phyloP scores from a whole-genome alignment of 53 echinoderm and acorn worm genomes.

The Stichopus horrens region DNA sequence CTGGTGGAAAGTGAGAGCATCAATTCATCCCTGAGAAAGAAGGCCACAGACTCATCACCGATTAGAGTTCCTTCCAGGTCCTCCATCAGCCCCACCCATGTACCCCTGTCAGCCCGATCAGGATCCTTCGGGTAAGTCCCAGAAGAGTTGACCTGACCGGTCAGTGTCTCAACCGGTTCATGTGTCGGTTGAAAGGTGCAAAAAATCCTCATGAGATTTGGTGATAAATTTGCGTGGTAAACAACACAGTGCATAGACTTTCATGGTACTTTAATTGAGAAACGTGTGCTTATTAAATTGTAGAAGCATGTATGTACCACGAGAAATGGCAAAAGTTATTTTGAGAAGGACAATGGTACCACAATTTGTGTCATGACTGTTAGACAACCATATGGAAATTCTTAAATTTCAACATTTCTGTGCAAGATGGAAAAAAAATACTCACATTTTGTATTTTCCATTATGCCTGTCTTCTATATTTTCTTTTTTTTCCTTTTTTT shows the following conservation, averaged over 20 bases:
- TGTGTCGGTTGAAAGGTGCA: no score
- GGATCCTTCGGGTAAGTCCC: conserved; percentile 30
- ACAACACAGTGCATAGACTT: background rate
- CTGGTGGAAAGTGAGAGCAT: conserved; percentile 88
- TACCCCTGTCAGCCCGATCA: conserved; percentile 61
- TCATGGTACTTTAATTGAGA: background rate
- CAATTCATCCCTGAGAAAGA: conserved; percentile 68
- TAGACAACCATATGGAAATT: no score
- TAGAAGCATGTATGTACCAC: background rate
- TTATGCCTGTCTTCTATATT: no score
- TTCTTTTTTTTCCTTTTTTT: no score
- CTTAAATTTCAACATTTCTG: no score
- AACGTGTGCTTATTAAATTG: background rate
- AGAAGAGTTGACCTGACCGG: background rate
- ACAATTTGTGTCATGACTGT: no score
- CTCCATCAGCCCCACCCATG: conserved; percentile 70
- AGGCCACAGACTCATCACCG: conserved; percentile 62
- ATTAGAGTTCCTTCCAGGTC: conserved; percentile 55
- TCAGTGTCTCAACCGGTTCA: no score
- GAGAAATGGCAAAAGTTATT: no score
- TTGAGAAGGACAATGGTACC: no score
- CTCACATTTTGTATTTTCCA: no score
- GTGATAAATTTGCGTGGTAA: background rate
- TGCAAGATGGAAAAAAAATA: no score
- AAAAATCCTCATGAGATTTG: background rate